phyloP scores from a whole-genome alignment of 1,140 invertebrate genomes.

The Heliconius himera region DNA sequence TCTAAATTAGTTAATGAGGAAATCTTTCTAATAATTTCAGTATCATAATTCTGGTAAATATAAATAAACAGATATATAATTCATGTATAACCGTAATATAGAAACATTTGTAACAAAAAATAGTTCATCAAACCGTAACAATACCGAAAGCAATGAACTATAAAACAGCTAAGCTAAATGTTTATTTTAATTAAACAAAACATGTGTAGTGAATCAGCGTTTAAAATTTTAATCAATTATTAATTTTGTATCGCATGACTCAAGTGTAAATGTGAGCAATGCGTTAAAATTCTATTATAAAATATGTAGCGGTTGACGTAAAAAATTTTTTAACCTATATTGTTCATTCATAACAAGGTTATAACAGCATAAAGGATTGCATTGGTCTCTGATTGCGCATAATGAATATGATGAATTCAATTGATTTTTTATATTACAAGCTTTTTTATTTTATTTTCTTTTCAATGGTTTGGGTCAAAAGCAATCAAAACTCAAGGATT shows the following conservation, averaged over 20 bases:
- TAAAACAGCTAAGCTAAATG: background rate
- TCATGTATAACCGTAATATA: background rate
- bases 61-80: no score
- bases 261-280: conserved; percentile 15
- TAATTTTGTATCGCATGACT: conserved; percentile 31
- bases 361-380: background rate
- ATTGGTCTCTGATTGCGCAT: no score
- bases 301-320: background rate
- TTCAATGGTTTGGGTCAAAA: no score
- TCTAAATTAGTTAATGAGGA: no score
- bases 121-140: background rate
- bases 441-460: no score
- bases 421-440: no score
- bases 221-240: conserved; percentile 26
- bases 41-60: no score
- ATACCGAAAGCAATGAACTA: background rate
- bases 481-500: background rate
- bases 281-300: conserved; percentile 15
- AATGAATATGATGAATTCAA: no score
- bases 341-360: background rate
- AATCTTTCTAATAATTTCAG: no score
- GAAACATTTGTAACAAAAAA: background rate
- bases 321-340: background rate
- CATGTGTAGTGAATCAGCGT: conserved; percentile 17
- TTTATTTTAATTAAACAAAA: conserved; percentile 13